These are phyloP conservation scores for Neotoxoptera formosana DNA, from an alignment of 1,140 invertebrate species.

Conservation along the genomic window DNA sequence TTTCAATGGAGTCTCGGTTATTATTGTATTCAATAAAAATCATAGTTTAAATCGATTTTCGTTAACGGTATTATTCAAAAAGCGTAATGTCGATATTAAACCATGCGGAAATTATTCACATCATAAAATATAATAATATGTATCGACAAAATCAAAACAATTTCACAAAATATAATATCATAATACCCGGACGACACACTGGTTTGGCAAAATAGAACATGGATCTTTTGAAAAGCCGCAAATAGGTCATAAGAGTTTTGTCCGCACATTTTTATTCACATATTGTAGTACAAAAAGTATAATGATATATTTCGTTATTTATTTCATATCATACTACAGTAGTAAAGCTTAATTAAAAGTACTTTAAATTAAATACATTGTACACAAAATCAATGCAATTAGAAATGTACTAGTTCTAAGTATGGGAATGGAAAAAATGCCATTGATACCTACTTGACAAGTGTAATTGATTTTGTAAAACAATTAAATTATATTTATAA, in stretches of 20 bases:
- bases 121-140: not conserved
- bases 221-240: not conserved
- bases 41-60: not conserved
- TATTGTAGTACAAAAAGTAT: not conserved
- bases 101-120: not conserved
- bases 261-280: not conserved
- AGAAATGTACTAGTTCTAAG: not conserved
- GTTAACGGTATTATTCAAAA: not conserved
- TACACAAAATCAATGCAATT: not conserved
- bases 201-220: not conserved
- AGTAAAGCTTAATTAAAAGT: not conserved
- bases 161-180: too few species aligned
- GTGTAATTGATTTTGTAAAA: not conserved
- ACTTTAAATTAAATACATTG: not conserved
- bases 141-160: not conserved
- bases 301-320: not conserved
- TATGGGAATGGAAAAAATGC: not conserved
- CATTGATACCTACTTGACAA: not conserved
- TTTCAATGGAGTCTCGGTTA: not conserved
- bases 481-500: too few species aligned
- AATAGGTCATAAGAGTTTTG: not conserved
- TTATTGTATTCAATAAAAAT: not conserved
- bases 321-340: not conserved
- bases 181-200: not conserved
- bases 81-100: not conserved